Evolutionary conservation across 2,797 vertebrate genomes (phyloP).

Genomic region (Parambassis ranga): DNA sequence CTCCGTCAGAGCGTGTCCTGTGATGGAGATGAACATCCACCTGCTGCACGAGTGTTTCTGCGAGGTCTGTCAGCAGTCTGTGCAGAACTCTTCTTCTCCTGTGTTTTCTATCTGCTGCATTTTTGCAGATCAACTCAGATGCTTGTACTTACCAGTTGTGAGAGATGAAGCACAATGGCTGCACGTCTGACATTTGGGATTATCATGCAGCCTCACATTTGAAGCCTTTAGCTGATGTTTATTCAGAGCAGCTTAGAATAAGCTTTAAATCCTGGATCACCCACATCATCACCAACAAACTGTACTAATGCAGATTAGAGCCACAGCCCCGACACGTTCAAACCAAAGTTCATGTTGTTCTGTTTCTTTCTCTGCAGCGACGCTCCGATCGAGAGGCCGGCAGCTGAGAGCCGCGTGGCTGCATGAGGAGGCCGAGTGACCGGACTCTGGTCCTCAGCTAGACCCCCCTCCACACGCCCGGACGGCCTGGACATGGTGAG

Average conservation of each 20-base stretch:
- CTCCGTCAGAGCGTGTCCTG: too few species aligned
- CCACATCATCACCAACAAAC: slow-evolving; percentile 13
- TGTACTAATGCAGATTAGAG: slow-evolving; percentile 17
- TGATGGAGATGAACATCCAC: too few species aligned
- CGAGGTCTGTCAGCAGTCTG: too few species aligned
- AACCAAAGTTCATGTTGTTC: not conserved
- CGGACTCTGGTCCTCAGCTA: slow-evolving; percentile 62
- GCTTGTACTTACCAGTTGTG: not conserved
- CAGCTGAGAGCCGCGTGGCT: slow-evolving; percentile 28
- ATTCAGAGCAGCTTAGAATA: slow-evolving; percentile 38
- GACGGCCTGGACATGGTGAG: slow-evolving; percentile 68
- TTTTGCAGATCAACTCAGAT: not conserved
- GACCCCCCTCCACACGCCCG: slow-evolving; percentile 26
- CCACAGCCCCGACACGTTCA: too few species aligned
- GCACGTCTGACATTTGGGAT: slow-evolving; percentile 5
- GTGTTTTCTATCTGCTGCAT: not conserved
- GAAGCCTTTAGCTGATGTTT: slow-evolving; percentile 24
- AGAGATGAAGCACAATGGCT: not conserved
- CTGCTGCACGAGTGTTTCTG: too few species aligned
- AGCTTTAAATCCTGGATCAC: slow-evolving; percentile 45
- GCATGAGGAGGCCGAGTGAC: slow-evolving; percentile 56
- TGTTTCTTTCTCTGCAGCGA: not conserved
- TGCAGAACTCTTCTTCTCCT: not conserved
- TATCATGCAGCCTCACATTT: slow-evolving; percentile 1
- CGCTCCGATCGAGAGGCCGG: not conserved